Evolutionary conservation across 23 tunicate species (phyloP).

Genomic region (Trididemnum miniatum): DNA sequence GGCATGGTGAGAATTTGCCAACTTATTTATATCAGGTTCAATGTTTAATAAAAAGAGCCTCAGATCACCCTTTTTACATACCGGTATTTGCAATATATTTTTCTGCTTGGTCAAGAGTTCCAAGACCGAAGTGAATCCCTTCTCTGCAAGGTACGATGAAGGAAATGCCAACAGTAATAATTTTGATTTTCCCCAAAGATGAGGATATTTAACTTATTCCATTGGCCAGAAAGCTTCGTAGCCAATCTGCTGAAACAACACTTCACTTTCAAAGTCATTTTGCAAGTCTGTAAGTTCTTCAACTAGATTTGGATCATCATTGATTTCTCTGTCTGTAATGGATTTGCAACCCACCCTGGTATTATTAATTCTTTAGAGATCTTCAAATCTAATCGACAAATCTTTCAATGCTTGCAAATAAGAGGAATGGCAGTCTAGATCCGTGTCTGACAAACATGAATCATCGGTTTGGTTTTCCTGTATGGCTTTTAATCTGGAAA

Average conservation of each 20-base stretch:
- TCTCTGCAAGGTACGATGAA: constrained; percentile 33
- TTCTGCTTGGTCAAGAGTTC: constrained; percentile 27
- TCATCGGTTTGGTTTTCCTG: constrained; percentile 23
- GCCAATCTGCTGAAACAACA: constrained; percentile 32
- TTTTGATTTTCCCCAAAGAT: constrained; percentile 18
- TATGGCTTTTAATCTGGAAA: constrained; percentile 9
- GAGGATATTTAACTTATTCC: constrained; percentile 8
- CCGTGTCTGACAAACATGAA: constrained; percentile 16
- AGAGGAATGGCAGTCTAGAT: constrained; percentile 25
- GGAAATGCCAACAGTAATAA: constrained; percentile 25
- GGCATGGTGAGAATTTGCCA: constrained; percentile 15
- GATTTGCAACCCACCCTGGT: constrained; percentile 26
- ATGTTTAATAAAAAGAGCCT: constrained; percentile 21
- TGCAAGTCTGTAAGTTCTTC: constrained; percentile 26
- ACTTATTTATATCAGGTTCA: constrained; percentile 30
- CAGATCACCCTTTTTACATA: constrained; percentile 14
- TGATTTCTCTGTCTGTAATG: too few relatives aligned
- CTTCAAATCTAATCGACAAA: constrained; percentile 20
- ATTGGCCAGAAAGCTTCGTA: constrained; percentile 19
- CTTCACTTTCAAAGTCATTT: constrained; percentile 30
- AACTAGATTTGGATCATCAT: background rate
- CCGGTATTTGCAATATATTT: background rate
- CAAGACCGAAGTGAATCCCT: constrained; percentile 30
- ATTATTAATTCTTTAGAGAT: constrained; percentile 22
- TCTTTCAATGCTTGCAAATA: constrained; percentile 9